These are phyloP conservation scores for Ypsolopha scabrella DNA, from an alignment of 2,888 invertebrate species.

Conservation along the genomic window DNA sequence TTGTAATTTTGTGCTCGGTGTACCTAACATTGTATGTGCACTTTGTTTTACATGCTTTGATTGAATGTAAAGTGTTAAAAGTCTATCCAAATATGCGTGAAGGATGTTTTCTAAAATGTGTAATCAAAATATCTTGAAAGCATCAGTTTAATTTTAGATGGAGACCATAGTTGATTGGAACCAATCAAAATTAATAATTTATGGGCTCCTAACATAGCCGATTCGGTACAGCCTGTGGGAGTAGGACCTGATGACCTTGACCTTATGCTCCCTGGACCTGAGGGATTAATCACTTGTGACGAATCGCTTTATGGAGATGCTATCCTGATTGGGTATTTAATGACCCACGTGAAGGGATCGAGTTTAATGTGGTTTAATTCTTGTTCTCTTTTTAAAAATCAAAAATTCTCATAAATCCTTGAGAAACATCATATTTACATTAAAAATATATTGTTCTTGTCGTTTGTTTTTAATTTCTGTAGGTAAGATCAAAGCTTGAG, in stretches of 20 bases:
- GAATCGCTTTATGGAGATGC: slow-evolving; percentile 42
- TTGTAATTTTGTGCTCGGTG: not conserved
- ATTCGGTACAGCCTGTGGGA: slow-evolving; percentile 21
- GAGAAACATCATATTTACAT: too few relatives aligned
- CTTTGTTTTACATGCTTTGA: not conserved
- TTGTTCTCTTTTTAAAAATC: too few relatives aligned
- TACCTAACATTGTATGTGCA: too few relatives aligned
- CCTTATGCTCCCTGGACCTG: slow-evolving; percentile 25
- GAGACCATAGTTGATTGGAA: slow-evolving; percentile 56
- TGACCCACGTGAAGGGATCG: slow-evolving; percentile 14
- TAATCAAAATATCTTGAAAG: not conserved
- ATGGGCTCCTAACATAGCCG: slow-evolving; percentile 34
- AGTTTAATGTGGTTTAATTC: too few relatives aligned
- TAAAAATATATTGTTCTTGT: too few relatives aligned
- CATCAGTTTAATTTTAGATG: slow-evolving; percentile 28
- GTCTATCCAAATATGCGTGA: not conserved
- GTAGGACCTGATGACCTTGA: slow-evolving; percentile 34
- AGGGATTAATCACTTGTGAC: slow-evolving; percentile 52
- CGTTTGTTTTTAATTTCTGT: too few relatives aligned
- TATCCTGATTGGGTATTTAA: slow-evolving; percentile 48
- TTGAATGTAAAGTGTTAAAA: not conserved
- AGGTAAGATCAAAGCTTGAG: too few relatives aligned
- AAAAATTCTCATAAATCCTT: too few relatives aligned
- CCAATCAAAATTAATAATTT: slow-evolving; percentile 62
- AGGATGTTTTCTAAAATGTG: not conserved